Conservation (phyloP, 2,888 invertebrate species). For the Mayetiola destructor region DNA sequence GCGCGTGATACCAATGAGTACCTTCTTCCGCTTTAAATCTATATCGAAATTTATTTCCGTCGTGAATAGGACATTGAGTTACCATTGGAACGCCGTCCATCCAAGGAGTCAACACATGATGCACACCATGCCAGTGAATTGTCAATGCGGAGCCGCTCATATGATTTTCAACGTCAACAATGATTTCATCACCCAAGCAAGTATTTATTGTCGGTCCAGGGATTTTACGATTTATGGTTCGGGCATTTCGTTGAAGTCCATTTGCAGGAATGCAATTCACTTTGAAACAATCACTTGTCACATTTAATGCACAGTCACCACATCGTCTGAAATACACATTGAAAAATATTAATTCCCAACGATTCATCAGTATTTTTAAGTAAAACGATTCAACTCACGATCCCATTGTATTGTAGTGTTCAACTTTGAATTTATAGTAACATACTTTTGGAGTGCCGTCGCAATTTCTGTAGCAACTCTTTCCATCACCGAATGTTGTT, state of each 20-base stretch:
- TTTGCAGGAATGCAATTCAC: conserved; percentile 38
- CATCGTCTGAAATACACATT: too few relatives aligned
- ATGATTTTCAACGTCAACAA: conserved; percentile 64
- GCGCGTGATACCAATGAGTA: conserved; percentile 64
- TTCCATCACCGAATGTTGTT: not conserved
- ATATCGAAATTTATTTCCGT: conserved; percentile 52
- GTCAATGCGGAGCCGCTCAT: conserved; percentile 61
- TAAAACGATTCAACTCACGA: too few relatives aligned
- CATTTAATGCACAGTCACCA: conserved; percentile 32
- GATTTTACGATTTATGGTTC: conserved; percentile 36
- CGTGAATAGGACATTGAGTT: conserved; percentile 66
- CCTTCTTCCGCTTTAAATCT: conserved; percentile 57
- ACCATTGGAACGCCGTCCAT: conserved; percentile 76
- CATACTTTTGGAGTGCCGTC: not conserved
- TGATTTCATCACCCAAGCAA: conserved; percentile 61
- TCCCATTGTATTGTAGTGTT: not conserved
- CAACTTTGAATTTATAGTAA: not conserved
- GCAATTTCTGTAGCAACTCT: not conserved
- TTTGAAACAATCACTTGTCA: conserved; percentile 31
- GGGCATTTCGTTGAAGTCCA: conserved; percentile 35
- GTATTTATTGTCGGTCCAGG: conserved; percentile 41
- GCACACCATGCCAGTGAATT: conserved; percentile 82
- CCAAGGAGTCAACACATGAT: conserved; percentile 56
- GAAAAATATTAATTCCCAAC: too few relatives aligned
- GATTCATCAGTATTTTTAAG: too few relatives aligned